Evolutionary conservation across 2,888 invertebrate species (phyloP), one percentile per base, ranked within the genome.

Genomic region (Metopia argyrocephala): DNA sequence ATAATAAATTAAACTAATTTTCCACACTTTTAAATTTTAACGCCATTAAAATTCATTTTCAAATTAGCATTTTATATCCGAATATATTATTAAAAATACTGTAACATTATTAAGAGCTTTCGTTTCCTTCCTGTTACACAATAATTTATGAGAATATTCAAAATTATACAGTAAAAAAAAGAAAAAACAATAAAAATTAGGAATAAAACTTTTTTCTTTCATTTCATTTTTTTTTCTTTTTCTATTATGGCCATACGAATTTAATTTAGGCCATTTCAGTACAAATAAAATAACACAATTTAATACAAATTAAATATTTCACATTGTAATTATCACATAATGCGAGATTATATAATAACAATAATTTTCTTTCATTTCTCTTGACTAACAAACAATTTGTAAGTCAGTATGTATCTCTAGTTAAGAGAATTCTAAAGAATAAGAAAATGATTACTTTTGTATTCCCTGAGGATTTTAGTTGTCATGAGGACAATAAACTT

Each of bases 101-200:
- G 21, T 28, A 21, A 28, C 12, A 52, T 61, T 28, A 75, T 75
- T 75, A 66, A 75, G 52, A 38, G 59, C 21, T 68, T 75, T 66
- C 75, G 75, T 68, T 75, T 75, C 75, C 75, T 75, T 12, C 4
- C n/a, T n/a, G 20, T 9, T 18, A 27, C 6, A 20, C 28, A 64
- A 73, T 75, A 66, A 59, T 46, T 28, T 20, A n/a, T 6, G 52
- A 18, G 5, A 45, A 65, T 50, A 38, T 6, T 5, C 31, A 56
- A 73, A 62, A 12, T 45, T 48, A 57, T 57, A n/a, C n/a, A n/a
- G n/a, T n/a, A n/a, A n/a, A n/a, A n/a, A n/a, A n/a, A n/a, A n/a
- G n/a, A n/a, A n/a, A n/a, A n/a, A n/a, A n/a, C n/a, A n/a, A n/a
- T n/a, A n/a, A n/a, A n/a, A 48, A 48, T 48, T 48, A 0, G 5